Conservation (phyloP, 2,888 invertebrate species). For the Drosophila macrospina region DNA sequence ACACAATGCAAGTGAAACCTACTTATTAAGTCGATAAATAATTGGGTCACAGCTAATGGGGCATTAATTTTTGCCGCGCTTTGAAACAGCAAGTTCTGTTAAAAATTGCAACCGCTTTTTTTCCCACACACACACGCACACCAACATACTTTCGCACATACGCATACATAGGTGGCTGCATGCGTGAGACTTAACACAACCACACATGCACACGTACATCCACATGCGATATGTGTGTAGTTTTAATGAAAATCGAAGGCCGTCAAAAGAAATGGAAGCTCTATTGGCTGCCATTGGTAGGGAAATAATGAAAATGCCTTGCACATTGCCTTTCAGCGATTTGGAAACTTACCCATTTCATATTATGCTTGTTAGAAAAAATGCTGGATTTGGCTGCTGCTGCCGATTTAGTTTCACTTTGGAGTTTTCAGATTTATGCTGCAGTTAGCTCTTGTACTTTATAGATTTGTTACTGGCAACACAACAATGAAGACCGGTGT, state of each 20-base stretch:
- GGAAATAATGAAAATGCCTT: constrained; percentile 4
- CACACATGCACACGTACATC: constrained; percentile 4
- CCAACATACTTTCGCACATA: neutral
- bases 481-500: constrained; percentile 25
- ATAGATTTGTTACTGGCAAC: constrained; percentile 7
- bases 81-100: constrained; percentile 22
- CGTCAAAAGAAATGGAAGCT: constrained; percentile 22
- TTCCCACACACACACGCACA: constrained; percentile 5
- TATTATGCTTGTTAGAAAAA: constrained; percentile 44
- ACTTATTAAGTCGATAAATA: neutral
- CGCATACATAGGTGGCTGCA: constrained; percentile 8
- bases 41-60: constrained; percentile 20
- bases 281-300: constrained; percentile 1
- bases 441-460: constrained; percentile 7
- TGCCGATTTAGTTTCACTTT: constrained; percentile 38
- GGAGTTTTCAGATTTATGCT: constrained; percentile 14
- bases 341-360: constrained; percentile 69
- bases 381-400: constrained; percentile 29
- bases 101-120: constrained; percentile 39
- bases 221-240: constrained; percentile 12
- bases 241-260: constrained; percentile 40
- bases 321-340: neutral
- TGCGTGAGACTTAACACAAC: constrained; percentile 14
- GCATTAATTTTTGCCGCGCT: constrained; percentile 41
- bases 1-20: neutral